Percentiles rank a stretch among this genome's conserved stretches.
These are phyloP conservation scores for Planiliza haematocheilus DNA, from an alignment of 2,113 vertebrate species.

Conservation along the genomic window DNA sequence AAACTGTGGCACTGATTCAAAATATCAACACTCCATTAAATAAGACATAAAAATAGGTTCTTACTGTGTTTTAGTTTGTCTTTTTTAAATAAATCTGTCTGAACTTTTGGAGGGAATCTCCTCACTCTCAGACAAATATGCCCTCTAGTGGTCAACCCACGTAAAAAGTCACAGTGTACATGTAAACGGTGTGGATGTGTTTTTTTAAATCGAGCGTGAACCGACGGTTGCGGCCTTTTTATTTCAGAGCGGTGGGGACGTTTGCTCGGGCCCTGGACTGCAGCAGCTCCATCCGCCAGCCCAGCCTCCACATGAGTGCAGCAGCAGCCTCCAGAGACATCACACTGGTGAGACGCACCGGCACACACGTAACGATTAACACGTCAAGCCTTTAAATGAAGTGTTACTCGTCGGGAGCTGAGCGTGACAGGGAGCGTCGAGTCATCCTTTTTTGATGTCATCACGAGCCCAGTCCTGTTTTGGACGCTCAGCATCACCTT, in stretches of 20 bases:
- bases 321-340: conserved; percentile 94
- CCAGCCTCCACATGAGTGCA: conserved; percentile 96
- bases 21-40: too few relatives aligned
- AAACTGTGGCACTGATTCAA: too few relatives aligned
- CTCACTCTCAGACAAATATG: not conserved
- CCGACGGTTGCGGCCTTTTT: not conserved
- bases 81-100: too few relatives aligned
- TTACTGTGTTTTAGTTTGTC: too few relatives aligned
- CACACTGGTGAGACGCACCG: conserved; percentile 87
- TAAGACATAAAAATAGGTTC: too few relatives aligned
- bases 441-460: too few relatives aligned
- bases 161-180: not conserved
- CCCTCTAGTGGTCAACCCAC: conserved; percentile 48
- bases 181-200: not conserved
- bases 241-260: conserved; percentile 91
- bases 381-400: too few relatives aligned
- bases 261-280: conserved; percentile 94
- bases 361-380: too few relatives aligned
- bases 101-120: conserved; percentile 25
- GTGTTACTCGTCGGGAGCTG: too few relatives aligned
- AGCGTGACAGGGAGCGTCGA: too few relatives aligned
- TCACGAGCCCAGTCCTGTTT: too few relatives aligned
- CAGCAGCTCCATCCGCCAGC: conserved; percentile 96
- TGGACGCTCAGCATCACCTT: too few relatives aligned
- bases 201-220: not conserved